These are phyloP conservation scores for Microcebus murinus DNA, from an alignment of 2,113 vertebrate species.

Conservation along the genomic window DNA sequence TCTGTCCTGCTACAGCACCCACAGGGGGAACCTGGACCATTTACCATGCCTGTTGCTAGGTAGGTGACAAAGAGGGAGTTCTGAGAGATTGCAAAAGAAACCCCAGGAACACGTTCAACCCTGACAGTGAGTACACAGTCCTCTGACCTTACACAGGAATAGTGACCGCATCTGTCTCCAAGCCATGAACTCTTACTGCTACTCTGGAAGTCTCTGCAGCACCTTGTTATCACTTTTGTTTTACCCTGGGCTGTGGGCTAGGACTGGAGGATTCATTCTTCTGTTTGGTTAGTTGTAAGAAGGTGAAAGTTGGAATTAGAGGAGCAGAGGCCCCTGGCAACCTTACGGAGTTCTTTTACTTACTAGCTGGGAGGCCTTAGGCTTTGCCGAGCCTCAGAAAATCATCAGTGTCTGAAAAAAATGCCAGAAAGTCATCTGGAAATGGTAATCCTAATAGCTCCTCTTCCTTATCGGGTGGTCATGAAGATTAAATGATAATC, in stretches of 20 bases:
- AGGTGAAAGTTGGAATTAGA: neutral
- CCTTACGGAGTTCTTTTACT: neutral
- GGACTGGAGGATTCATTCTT: neutral
- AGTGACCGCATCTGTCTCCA: neutral
- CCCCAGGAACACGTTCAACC: neutral
- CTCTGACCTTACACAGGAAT: neutral
- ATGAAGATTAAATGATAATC: neutral
- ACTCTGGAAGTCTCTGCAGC: neutral
- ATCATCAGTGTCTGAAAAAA: neutral
- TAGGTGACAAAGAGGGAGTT: neutral
- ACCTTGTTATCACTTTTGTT: neutral
- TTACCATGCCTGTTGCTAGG: neutral
- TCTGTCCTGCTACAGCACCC: neutral
- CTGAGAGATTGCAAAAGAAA: neutral
- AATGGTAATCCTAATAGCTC: neutral
- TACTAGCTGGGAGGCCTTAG: neutral
- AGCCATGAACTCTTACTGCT: neutral
- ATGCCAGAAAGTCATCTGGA: neutral
- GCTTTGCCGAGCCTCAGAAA: neutral
- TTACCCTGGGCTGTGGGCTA: neutral
- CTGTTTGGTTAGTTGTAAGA: neutral
- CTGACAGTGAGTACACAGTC: neutral
- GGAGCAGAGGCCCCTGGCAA: neutral
- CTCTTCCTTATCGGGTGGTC: neutral
- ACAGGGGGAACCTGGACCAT: neutral